These are phyloP conservation scores for Melieria crassipennis DNA, from an alignment of 2,888 invertebrate genomes.

Conservation along the genomic window DNA sequence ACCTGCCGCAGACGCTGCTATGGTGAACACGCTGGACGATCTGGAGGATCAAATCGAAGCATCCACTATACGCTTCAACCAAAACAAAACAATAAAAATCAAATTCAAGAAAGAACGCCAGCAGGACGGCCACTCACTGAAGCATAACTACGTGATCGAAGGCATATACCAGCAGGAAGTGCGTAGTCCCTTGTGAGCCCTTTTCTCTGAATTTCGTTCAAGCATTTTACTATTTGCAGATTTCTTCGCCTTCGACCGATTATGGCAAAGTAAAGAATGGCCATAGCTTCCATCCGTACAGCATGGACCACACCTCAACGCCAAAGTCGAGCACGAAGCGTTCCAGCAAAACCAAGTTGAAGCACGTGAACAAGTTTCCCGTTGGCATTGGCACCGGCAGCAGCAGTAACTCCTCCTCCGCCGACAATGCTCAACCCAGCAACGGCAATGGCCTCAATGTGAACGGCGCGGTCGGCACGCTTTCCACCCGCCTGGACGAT, in stretches of 20 bases:
- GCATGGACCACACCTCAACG: slow-evolving; percentile 59
- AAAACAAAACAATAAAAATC: slow-evolving; percentile 65
- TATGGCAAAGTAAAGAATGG: slow-evolving; percentile 44
- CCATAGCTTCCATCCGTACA: slow-evolving; percentile 61
- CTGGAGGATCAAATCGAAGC: slow-evolving; percentile 61
- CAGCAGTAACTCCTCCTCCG: slow-evolving; percentile 60
- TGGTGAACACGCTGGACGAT: slow-evolving; percentile 41
- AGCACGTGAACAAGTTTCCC: slow-evolving; percentile 50
- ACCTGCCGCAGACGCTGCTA: slow-evolving; percentile 11
- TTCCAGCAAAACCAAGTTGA: slow-evolving; percentile 49
- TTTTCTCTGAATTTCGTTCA: neutral
- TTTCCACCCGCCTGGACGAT: slow-evolving; percentile 21
- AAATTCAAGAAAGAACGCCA: slow-evolving; percentile 61
- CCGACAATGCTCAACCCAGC: slow-evolving; percentile 43
- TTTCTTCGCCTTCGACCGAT: slow-evolving; percentile 10
- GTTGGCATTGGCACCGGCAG: slow-evolving; percentile 41
- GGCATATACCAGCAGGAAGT: slow-evolving; percentile 51
- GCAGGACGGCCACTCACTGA: slow-evolving; percentile 45
- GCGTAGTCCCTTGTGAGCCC: slow-evolving; percentile 5
- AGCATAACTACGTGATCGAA: slow-evolving; percentile 60
- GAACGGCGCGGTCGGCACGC: slow-evolving; percentile 39
- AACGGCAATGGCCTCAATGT: slow-evolving; percentile 46
- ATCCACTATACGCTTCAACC: slow-evolving; percentile 60
- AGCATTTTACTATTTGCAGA: neutral
- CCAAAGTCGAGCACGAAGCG: slow-evolving; percentile 56